A percentile compares a stretch with the other conserved stretches of the same genome.
These are phyloP conservation scores for Zosterops japonicus DNA, from an alignment of 2,113 vertebrate genomes.

Conservation along the genomic window DNA sequence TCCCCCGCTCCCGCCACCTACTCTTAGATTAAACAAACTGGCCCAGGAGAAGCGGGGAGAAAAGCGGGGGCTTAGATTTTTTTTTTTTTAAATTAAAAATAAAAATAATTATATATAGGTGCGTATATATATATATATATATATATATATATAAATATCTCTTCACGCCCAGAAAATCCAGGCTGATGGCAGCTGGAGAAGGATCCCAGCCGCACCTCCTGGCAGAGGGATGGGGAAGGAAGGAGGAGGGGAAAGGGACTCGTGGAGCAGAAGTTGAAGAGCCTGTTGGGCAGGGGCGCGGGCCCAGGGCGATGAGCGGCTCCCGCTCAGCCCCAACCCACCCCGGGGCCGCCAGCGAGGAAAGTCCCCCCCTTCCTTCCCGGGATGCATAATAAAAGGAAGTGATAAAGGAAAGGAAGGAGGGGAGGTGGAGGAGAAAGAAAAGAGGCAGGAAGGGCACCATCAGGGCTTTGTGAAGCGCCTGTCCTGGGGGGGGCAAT, in stretches of 20 bases:
- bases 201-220: conserved; percentile 35
- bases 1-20: conserved; percentile 25
- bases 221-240: conserved; percentile 2
- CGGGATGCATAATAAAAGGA: conserved; percentile 57
- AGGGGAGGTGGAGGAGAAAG: conserved; percentile 33
- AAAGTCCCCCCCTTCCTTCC: conserved; percentile 31
- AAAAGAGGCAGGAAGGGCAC: conserved; percentile 50
- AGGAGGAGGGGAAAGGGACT: not conserved
- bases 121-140: not conserved
- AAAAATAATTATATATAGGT: too few relatives aligned
- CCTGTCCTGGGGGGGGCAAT: not conserved
- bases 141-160: not conserved
- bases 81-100: too few relatives aligned
- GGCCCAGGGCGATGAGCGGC: not conserved
- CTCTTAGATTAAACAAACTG: conserved; percentile 30
- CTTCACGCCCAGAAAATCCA: conserved; percentile 31
- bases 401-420: conserved; percentile 55
- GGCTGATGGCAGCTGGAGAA: not conserved
- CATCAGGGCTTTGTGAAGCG: conserved; percentile 22
- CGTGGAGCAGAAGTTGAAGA: conserved; percentile 56
- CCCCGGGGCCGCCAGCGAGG: not conserved
- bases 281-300: conserved; percentile 28
- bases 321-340: not conserved
- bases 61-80: not conserved
- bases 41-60: not conserved